Percentiles rank a stretch among this genome's conserved stretches.
These are phyloP conservation scores for Dynastes tityus DNA, from an alignment of 2,888 invertebrate genomes.

Conservation along the genomic window DNA sequence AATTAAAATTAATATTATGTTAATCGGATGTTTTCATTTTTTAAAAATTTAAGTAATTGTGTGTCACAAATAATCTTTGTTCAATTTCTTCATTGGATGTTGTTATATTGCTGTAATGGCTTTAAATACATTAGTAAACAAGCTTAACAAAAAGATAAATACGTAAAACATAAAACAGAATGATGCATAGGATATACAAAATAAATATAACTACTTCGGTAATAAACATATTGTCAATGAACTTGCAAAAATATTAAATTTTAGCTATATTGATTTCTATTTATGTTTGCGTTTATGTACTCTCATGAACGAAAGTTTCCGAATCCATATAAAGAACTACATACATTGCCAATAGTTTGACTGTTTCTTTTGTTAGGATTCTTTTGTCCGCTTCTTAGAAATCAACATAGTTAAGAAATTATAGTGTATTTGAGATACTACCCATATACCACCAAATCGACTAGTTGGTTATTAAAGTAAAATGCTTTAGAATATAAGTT, in stretches of 20 bases:
- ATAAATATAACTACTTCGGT: conserved; percentile 40
- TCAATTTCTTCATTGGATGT: no score
- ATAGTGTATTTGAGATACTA: conserved; percentile 25
- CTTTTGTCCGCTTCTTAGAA: conserved; percentile 7
- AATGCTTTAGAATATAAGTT: conserved; percentile 48
- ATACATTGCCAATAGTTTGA: no score
- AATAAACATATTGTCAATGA: conserved; percentile 18
- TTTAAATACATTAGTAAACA: conserved; percentile 48
- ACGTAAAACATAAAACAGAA: conserved; percentile 36
- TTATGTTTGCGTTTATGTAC: neutral
- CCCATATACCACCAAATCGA: conserved; percentile 39
- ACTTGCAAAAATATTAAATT: conserved; percentile 25
- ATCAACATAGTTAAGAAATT: conserved; percentile 20
- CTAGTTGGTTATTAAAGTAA: conserved; percentile 41
- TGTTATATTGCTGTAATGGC: no score
- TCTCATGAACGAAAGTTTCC: no score
- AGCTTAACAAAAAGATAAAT: conserved; percentile 42
- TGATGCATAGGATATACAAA: conserved; percentile 22
- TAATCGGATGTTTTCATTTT: no score
- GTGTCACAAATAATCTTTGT: no score
- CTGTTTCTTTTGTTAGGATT: no score
- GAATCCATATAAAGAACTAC: no score
- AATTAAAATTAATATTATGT: no score
- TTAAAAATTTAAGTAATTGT: no score
- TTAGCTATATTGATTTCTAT: conserved; percentile 20